Evolutionary conservation across 2,888 invertebrate species (phyloP), one percentile per base, ranked within the genome.

Genomic region (Trichogramma evanescens): DNA sequence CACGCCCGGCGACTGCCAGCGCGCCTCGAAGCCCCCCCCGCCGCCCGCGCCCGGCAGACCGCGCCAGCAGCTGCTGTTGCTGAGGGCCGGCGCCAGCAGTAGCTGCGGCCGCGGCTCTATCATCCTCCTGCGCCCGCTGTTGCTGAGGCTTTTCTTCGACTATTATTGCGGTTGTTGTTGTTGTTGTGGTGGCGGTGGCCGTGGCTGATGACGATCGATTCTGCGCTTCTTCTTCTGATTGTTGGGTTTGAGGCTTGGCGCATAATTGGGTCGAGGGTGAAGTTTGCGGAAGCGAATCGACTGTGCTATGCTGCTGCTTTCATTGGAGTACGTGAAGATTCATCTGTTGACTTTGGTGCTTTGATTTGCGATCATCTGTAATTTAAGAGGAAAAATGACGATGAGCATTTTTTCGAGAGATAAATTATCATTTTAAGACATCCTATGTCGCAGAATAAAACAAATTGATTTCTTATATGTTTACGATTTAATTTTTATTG

Each of bases 51-150:
- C n/a, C 26, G 61, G 50, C 48, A 62, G 13, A 39, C 60, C 59
- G 75, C 89, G 84, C 79, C 88, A 86, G 78, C 92, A 92, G 70
- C 91, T 91, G 78, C 88, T 89, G 80, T 92, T 92, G 77, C 88
- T 86, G 59, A 92, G 82, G 69, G 87, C 85, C 66, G 91, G 91
- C 74, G 91, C 88, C 74, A 88, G 84, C 73, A 91, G 83, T 79
- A 88, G 84, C 74, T 88, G 86, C 78, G 84, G 83, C 79, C 86
- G 86, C 79, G 83, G 82, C 79, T 85, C 84, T 78, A 84, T 81
- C 84, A 84, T 84, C 79, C 81, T 81, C 73, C 76, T 76, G 73
- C 62, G 58, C 13, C 57, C 76, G 73, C 63, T 56, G 13, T 54
- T 58, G 49, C 48, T 48, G 10, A 10, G 50, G 8, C 5, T 54